Conservation (phyloP, 2,888 invertebrate species). For the Linnaemya vulpina region DNA sequence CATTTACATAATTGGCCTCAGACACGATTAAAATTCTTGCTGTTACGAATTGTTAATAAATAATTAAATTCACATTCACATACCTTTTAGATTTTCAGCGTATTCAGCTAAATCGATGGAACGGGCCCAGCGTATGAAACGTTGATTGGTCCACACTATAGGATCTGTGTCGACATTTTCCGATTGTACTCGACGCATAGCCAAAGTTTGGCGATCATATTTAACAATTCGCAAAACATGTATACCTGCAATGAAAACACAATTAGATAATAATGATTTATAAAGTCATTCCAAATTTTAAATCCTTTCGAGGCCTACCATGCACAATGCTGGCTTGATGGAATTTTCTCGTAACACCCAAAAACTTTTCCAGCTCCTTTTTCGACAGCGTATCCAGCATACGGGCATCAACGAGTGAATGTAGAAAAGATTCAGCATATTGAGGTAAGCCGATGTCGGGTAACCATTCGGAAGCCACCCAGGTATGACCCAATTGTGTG, state of each 20-base stretch:
- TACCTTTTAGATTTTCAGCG: constrained; percentile 95
- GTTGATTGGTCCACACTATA: constrained; percentile 97
- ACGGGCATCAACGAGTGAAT: constrained; percentile 95
- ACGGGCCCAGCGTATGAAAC: constrained; percentile 96
- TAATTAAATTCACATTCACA: too few relatives aligned
- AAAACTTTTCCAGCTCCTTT: constrained; percentile 96
- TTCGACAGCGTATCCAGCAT: constrained; percentile 96
- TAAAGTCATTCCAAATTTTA: not conserved
- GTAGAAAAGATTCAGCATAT: constrained; percentile 94
- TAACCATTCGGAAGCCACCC: constrained; percentile 97
- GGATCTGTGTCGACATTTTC: constrained; percentile 95
- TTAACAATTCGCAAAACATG: constrained; percentile 95
- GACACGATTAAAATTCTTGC: too few relatives aligned
- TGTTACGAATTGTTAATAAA: too few relatives aligned
- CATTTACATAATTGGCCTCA: too few relatives aligned
- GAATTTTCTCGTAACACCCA: constrained; percentile 95
- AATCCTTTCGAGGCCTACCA: constrained; percentile 83
- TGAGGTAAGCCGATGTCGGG: constrained; percentile 95
- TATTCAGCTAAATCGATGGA: constrained; percentile 97
- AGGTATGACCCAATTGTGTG: constrained; percentile 93
- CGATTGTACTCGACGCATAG: constrained; percentile 93
- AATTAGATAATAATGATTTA: not conserved
- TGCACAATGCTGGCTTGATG: constrained; percentile 97
- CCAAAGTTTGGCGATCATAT: constrained; percentile 94
- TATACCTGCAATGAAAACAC: constrained; percentile 83